Evolutionary conservation across 2,888 invertebrate species (phyloP), one percentile per base, ranked within the genome.

Genomic region (Coenonympha arcania): DNA sequence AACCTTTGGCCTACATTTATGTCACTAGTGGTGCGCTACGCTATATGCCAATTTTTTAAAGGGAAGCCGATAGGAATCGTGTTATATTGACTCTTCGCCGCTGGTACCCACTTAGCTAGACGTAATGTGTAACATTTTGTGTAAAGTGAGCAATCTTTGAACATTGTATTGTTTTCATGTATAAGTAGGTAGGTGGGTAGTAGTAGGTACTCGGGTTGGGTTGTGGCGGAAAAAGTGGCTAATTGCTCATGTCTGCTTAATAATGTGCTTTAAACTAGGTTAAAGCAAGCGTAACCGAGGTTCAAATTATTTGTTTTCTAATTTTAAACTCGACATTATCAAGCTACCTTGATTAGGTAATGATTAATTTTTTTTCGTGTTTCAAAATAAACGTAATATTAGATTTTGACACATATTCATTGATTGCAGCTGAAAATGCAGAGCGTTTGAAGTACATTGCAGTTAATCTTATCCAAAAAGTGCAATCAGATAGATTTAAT

Each of bases 141-240:
- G 3, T 37, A 13, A 28, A 22, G 37, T 37, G 20, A 37, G 20
- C 20, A 37, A 13, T 20, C 20, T 11, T 37, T 37, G 20, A n/a
- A n/a, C n/a, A n/a, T n/a, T n/a, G n/a, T n/a, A n/a, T n/a, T n/a
- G n/a, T n/a, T n/a, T n/a, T n/a, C n/a, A n/a, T n/a, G n/a, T n/a
- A n/a, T n/a, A n/a, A n/a, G n/a, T n/a, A n/a, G n/a, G n/a, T 36
- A 37, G 3, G 28, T 26, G 3, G 26, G 26, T n/a, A 26, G 4
- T 6, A 4, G 28, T 26, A 4, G 26, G 26, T n/a, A 26, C 9
- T 6, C 11, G 3, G 4, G 6, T 8, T 24, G 33, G 37, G 28
- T 26, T 30, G 43, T 37, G 37, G 11, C 30, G 26, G 52, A 40
- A 47, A 40, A 48, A 50, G 50, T 47, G 33, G 46, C 15, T 39